phyloP scores from a whole-genome alignment of 2,888 invertebrate genomes.

The Deilephila elpenor region DNA sequence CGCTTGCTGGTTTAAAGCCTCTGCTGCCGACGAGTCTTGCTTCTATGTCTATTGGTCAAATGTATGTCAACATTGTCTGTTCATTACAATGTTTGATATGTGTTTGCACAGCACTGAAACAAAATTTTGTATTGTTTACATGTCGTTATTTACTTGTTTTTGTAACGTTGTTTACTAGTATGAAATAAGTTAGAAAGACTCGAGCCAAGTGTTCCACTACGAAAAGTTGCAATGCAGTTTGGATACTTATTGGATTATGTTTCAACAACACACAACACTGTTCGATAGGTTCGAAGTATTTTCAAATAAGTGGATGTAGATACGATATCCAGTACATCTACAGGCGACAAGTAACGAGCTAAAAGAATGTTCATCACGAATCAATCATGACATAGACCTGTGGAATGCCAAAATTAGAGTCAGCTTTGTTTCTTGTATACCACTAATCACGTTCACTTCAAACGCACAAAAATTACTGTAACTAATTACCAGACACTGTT shows the following conservation, averaged over 20 bases:
- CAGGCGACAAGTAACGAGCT: conserved; percentile 39
- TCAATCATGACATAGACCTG: conserved; percentile 74
- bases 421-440: conserved; percentile 62
- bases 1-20: conserved; percentile 5
- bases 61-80: conserved; percentile 24
- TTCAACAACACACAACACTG: conserved; percentile 2
- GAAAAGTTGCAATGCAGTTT: conserved; percentile 2
- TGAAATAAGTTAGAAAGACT: neutral
- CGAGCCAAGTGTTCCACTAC: neutral
- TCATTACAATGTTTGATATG: conserved; percentile 13
- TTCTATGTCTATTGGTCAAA: conserved; percentile 20
- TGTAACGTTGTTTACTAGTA: neutral
- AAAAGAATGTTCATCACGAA: conserved; percentile 63
- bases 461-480: conserved; percentile 23
- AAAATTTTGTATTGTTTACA: conserved; percentile 19
- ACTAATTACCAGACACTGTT: conserved; percentile 65
- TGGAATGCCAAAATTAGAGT: conserved; percentile 83
- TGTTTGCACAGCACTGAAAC: conserved; percentile 17
- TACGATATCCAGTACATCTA: conserved; percentile 1
- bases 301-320: neutral
- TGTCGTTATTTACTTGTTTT: neutral
- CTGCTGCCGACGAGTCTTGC: neutral
- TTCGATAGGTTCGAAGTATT: neutral
- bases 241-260: conserved; percentile 19
- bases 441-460: conserved; percentile 36